Percentiles rank a stretch among this genome's conserved stretches.
Evolutionary conservation across 2,888 invertebrate genomes (phyloP).

Genomic region (Tipula confusa): DNA sequence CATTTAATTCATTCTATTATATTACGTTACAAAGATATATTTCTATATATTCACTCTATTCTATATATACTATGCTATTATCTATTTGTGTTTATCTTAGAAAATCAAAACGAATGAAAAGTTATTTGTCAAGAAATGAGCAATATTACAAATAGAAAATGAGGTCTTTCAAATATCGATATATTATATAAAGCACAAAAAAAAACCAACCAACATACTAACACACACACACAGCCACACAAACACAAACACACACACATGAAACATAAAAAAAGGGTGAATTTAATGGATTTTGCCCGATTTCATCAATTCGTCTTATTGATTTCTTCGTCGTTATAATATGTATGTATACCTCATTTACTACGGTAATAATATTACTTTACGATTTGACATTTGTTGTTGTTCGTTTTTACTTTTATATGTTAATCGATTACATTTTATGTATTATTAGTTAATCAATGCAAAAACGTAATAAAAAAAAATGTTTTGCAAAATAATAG

Average conservation of each 20-base stretch:
- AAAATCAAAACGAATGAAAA: conserved; percentile 16
- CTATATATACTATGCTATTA: neutral
- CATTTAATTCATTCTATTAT: neutral
- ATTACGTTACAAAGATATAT: neutral
- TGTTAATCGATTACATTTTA: neutral
- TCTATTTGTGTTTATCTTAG: conserved; percentile 25
- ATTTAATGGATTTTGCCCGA: conserved; percentile 25
- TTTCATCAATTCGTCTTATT: conserved; percentile 25
- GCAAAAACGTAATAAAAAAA: neutral
- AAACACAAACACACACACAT: too few species aligned
- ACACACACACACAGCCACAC: too few species aligned
- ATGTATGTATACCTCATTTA: neutral
- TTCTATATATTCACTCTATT: too few species aligned
- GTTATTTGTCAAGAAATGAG: conserved; percentile 26
- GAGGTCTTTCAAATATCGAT: conserved; percentile 26
- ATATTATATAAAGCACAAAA: too few species aligned
- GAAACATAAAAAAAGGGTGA: conserved; percentile 12
- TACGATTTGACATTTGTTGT: conserved; percentile 9
- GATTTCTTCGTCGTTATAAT: neutral
- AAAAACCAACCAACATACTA: neutral
- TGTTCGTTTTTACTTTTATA: conserved; percentile 5
- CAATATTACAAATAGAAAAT: conserved; percentile 28
- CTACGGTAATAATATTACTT: neutral
- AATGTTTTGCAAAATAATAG: neutral
- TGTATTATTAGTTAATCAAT: neutral